phyloP scores from a whole-genome alignment of 2,113 vertebrate species.

The Xyliphius kryptos region DNA sequence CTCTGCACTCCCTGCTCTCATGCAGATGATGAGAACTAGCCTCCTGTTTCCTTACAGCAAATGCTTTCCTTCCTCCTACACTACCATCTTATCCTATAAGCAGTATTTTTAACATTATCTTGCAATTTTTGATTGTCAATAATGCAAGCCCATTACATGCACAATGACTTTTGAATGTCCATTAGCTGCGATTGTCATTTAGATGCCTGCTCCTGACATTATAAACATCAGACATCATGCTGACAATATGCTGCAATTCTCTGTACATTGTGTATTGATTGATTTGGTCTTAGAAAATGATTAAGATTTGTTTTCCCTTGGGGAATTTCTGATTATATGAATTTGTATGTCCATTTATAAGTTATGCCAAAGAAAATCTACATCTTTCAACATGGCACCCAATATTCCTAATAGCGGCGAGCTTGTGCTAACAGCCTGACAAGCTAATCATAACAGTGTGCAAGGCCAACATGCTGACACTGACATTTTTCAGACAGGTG shows the following conservation, averaged over 20 bases:
- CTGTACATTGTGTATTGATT: not conserved
- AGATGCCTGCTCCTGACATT: constrained; percentile 1
- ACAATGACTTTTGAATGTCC: not conserved
- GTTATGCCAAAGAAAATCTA: not conserved
- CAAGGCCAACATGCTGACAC: not conserved
- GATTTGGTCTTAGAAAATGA: not conserved
- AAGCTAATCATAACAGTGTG: constrained; percentile 23
- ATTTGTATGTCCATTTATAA: not conserved
- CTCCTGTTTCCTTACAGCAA: not conserved
- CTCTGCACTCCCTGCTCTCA: not conserved
- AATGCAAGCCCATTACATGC: not conserved
- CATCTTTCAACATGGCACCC: not conserved
- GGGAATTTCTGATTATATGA: constrained; percentile 2
- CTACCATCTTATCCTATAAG: not conserved
- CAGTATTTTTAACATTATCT: not conserved
- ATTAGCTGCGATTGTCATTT: not conserved
- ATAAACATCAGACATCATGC: not conserved
- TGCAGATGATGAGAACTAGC: not conserved
- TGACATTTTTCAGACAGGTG: constrained; percentile 13
- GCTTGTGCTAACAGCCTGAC: constrained; percentile 22
- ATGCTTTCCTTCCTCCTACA: not conserved
- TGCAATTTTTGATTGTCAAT: not conserved
- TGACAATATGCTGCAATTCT: not conserved
- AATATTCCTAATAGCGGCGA: constrained; percentile 2
- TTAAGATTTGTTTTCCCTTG: constrained; percentile 6